Conservation (phyloP, 2,797 vertebrate genomes). For the Alexandromys oeconomus region DNA sequence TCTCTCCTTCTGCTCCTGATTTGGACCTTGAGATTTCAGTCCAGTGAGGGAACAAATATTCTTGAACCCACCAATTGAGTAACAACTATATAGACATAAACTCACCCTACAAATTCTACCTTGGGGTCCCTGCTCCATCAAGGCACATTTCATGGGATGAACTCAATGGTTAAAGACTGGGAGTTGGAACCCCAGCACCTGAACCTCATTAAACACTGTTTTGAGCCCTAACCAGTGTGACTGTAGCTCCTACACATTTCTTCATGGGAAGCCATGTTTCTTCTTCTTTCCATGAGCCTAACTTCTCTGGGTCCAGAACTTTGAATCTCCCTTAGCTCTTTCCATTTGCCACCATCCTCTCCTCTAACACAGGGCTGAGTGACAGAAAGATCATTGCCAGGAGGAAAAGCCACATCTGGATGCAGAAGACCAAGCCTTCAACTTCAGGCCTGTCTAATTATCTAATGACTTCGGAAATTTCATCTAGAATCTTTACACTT, state of each 20-base stretch:
- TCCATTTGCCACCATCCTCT: not conserved
- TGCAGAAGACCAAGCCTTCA: not conserved
- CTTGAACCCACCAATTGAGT: not conserved
- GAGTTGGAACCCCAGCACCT: not conserved
- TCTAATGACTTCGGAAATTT: slow-evolving; percentile 44
- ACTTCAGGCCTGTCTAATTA: slow-evolving; percentile 16
- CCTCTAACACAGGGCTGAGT: accelerated
- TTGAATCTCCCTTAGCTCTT: not conserved
- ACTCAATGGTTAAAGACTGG: not conserved
- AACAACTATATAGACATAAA: not conserved
- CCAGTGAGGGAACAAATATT: slow-evolving; percentile 19
- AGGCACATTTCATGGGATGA: not conserved
- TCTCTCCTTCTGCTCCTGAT: too few relatives aligned
- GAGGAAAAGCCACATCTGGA: not conserved
- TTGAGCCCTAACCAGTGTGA: not conserved
- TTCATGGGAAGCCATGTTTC: not conserved
- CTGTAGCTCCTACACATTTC: not conserved
- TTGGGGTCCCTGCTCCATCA: not conserved
- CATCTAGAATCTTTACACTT: slow-evolving; percentile 24
- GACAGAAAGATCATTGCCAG: not conserved
- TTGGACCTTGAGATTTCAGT: too few relatives aligned
- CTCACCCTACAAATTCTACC: not conserved
- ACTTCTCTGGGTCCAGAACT: not conserved
- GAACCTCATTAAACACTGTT: not conserved
- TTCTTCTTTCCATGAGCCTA: not conserved